Base-by-base conservation (phyloP, 2,888 invertebrate genomes). In the Dryadula phaetusa region DNA sequence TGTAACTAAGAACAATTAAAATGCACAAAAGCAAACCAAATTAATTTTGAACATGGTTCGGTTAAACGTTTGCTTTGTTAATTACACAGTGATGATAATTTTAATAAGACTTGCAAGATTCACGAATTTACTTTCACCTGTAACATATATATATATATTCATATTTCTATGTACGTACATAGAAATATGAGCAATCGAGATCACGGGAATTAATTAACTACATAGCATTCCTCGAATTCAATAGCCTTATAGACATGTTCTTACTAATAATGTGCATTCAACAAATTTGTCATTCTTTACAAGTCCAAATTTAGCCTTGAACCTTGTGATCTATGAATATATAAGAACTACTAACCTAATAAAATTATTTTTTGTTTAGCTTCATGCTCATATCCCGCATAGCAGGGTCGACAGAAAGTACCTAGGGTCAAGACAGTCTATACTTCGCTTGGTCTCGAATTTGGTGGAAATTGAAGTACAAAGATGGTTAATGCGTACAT, bases 1-100 rank as follows among this genome's bases (percentile, higher is more conserved):
- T 72, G 70, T 69, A 66, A 72, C 71, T 58, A 58, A 64, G 62
- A 69, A 64, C 70, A 65, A 65, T 71, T 71, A 71, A 60, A 49
- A 66, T 66, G 28, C 47, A 49, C 47, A 64, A 64, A 49, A 64
- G 32, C 49, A 47, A 58, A 64, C 22, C 37, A 58, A 49, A 58
- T 49, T 18, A 40, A 40, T 37, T 44, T 64, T 28, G 46, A 58
- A 25, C 58, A 64, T 58, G 58, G 58, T 49, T 42, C 49, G 49
- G 32, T 58, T 42, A 47, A 49, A 64, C 25, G 47, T 49, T 64
- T 49, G 47, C 37, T 64, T 20, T 49, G 58, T 49, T 46, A 49
- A 58, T 64, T 47, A 58, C 28, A 58, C 44, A 32, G 56, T 46
- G 22, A 58, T 64, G 25, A 58, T 47, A 25, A 18, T 20, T 58